A percentile compares a stretch with the other conserved stretches of the same genome.
Conservation (phyloP, 2,888 invertebrate genomes). For the Cotesia congregata region DNA sequence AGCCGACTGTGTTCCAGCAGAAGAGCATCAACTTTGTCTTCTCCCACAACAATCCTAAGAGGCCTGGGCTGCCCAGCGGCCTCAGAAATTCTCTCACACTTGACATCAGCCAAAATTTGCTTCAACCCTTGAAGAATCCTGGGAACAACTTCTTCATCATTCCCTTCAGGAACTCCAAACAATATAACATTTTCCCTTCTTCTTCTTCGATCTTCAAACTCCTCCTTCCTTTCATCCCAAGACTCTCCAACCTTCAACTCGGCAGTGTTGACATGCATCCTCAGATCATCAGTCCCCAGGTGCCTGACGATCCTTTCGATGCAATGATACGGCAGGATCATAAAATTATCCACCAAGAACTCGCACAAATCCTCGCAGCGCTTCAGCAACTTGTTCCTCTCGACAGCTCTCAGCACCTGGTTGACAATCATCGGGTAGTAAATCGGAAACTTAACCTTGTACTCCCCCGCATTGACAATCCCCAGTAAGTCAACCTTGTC, state of each 20-base stretch:
- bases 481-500: background rate
- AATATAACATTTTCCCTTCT: background rate
- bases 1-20: background rate
- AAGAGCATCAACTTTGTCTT: background rate
- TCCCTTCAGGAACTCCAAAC: background rate
- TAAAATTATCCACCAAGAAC: background rate
- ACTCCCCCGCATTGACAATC: background rate
- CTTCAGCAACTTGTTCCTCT: background rate
- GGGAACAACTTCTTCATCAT: background rate
- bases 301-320: background rate
- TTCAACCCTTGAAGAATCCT: background rate
- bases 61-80: background rate
- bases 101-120: background rate
- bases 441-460: background rate
- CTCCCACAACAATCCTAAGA: background rate
- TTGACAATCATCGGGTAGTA: background rate
- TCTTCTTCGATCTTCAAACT: background rate
- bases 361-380: background rate
- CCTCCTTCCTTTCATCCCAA: background rate
- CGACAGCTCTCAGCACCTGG: background rate
- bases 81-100: background rate
- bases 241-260: background rate
- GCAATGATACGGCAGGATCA: background rate
- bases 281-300: background rate
- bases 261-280: background rate